These are phyloP conservation scores for Lepetodrilus schrolli DNA, from an alignment of 2,888 invertebrate genomes.

Conservation along the genomic window DNA sequence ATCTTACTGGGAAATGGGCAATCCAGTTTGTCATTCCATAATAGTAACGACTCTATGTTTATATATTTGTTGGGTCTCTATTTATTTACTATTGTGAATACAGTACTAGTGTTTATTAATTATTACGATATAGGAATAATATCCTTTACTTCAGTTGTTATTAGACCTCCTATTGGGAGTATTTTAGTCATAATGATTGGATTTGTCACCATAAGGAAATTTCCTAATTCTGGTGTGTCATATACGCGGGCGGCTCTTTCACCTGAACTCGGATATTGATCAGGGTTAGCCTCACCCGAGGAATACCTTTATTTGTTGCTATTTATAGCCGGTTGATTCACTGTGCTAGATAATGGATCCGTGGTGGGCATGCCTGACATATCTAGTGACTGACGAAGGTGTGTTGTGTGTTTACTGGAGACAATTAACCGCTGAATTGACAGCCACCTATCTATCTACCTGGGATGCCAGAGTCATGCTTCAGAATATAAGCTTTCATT, in stretches of 20 bases:
- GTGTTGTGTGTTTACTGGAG: background rate
- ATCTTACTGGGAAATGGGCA: no score
- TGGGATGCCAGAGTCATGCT: background rate
- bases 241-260: no score
- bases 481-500: no score
- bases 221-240: background rate
- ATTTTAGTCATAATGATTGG: background rate
- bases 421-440: background rate
- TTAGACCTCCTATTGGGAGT: no score
- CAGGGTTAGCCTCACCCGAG: background rate
- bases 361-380: background rate
- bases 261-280: background rate
- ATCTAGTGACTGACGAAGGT: background rate
- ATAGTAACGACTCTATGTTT: background rate
- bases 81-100: background rate
- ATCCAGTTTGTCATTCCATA: background rate
- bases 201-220: background rate
- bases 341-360: background rate
- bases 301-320: constrained; percentile 22
- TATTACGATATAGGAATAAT: background rate
- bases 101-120: background rate
- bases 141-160: background rate
- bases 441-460: background rate
- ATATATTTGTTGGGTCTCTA: background rate
- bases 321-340: constrained; percentile 2